Conservation (phyloP, 2,113 vertebrate species). For the Larimichthys polyactis region DNA sequence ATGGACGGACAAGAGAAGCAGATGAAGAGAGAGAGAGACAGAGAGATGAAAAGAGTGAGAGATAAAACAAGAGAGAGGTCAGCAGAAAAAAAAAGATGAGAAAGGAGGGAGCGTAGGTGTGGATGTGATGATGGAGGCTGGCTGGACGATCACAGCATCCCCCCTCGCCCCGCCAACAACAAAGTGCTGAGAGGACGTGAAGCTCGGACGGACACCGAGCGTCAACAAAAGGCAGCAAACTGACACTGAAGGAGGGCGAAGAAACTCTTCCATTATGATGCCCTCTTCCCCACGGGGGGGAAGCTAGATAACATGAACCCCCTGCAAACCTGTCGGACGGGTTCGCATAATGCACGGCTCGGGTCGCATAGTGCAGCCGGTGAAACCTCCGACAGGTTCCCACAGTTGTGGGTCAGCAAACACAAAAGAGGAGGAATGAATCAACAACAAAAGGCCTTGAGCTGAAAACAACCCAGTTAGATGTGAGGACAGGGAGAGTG, state of each 20-base stretch:
- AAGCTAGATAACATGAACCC: slow-evolving; percentile 24
- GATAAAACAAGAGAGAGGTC: slow-evolving; percentile 2
- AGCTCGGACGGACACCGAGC: slow-evolving; percentile 34
- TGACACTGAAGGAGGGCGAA: slow-evolving; percentile 13
- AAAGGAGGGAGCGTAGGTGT: background rate
- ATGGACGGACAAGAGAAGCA: background rate
- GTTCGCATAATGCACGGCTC: slow-evolving; percentile 31
- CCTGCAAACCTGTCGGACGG: slow-evolving; percentile 59
- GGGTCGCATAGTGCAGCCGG: slow-evolving; percentile 24
- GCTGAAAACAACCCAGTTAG: background rate
- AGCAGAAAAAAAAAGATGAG: slow-evolving; percentile 19
- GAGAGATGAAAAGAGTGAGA: slow-evolving; percentile 9
- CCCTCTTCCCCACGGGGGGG: background rate
- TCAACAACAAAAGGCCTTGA: background rate
- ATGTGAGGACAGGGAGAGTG: background rate
- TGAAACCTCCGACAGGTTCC: slow-evolving; percentile 47
- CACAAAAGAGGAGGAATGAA: slow-evolving; percentile 32
- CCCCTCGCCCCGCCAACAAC: background rate
- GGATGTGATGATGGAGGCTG: background rate
- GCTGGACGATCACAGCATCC: slow-evolving; percentile 12
- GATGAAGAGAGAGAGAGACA: slow-evolving; percentile 19
- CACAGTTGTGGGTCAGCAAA: slow-evolving; percentile 35
- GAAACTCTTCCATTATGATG: slow-evolving; percentile 36
- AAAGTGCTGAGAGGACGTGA: slow-evolving; percentile 40
- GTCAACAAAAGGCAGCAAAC: slow-evolving; percentile 35